Evolutionary conservation across 2,113 vertebrate species (phyloP).

Genomic region (Lutjanus erythropterus): DNA sequence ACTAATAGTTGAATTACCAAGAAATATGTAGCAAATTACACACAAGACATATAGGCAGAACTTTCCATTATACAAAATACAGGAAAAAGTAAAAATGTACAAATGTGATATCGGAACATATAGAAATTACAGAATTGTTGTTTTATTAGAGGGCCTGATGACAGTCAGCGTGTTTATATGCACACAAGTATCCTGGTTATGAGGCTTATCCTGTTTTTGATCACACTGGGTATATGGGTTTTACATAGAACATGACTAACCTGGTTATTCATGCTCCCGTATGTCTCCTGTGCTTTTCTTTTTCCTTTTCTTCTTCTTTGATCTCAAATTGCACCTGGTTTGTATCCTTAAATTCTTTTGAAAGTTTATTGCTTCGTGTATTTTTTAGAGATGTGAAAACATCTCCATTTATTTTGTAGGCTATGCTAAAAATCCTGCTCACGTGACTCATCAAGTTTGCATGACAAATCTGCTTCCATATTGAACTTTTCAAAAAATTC

Average conservation of each 20-base stretch:
- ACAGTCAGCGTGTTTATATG: no score
- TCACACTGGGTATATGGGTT: no score
- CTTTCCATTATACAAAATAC: conserved; percentile 20
- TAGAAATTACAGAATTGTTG: no score
- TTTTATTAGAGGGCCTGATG: neutral
- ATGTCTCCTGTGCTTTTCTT: neutral
- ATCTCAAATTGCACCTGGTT: neutral
- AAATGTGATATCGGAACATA: neutral
- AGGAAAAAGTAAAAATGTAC: neutral
- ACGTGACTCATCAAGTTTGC: neutral
- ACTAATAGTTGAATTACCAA: neutral
- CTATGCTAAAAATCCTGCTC: neutral
- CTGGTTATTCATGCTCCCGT: no score
- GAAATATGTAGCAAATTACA: neutral
- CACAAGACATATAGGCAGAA: neutral
- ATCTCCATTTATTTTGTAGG: neutral
- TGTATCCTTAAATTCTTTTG: neutral
- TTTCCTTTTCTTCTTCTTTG: neutral
- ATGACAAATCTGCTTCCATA: neutral
- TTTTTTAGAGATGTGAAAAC: neutral
- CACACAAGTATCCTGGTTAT: no score
- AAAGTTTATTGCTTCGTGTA: neutral
- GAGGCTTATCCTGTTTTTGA: no score
- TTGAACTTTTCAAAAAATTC: neutral
- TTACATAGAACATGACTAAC: no score